phyloP scores from a whole-genome alignment of 1,140 invertebrate species.

The Macrosteles quadrilineatus region DNA sequence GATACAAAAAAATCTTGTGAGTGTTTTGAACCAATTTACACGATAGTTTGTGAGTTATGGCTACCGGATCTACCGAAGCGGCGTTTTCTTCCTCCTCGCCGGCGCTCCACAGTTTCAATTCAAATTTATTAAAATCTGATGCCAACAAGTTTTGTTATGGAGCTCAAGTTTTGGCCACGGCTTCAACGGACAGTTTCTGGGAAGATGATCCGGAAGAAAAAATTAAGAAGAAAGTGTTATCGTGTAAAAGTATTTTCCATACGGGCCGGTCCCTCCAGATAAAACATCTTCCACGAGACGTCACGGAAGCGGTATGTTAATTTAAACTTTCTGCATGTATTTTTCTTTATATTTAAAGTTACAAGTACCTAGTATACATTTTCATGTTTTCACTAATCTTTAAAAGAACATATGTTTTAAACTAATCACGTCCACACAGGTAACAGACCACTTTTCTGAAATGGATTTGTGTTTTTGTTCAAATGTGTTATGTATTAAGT shows the following conservation, averaged over 20 bases:
- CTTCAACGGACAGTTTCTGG: slow-evolving; percentile 50
- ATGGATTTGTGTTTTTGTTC: too few species aligned
- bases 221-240: slow-evolving; percentile 47
- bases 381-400: too few species aligned
- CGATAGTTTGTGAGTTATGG: slow-evolving; percentile 15
- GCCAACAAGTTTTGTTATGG: slow-evolving; percentile 33
- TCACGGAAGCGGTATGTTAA: slow-evolving; percentile 51
- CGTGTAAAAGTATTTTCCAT: slow-evolving; percentile 51
- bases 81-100: slow-evolving; percentile 13
- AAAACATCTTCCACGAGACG: slow-evolving; percentile 52
- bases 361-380: slow-evolving; percentile 15
- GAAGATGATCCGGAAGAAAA: slow-evolving; percentile 50
- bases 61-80: slow-evolving; percentile 28
- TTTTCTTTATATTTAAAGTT: too few species aligned
- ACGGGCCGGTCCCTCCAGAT: slow-evolving; percentile 51
- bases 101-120: slow-evolving; percentile 26
- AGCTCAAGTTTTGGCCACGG: slow-evolving; percentile 43
- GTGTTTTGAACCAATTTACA: background rate
- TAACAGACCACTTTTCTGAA: too few species aligned
- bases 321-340: background rate
- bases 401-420: too few species aligned
- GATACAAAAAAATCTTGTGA: background rate
- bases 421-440: too few species aligned
- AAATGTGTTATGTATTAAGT: too few species aligned
- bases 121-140: slow-evolving; percentile 29